Evolutionary conservation across 2,888 invertebrate species (phyloP).

Genomic region (Eremobia ochroleuca): DNA sequence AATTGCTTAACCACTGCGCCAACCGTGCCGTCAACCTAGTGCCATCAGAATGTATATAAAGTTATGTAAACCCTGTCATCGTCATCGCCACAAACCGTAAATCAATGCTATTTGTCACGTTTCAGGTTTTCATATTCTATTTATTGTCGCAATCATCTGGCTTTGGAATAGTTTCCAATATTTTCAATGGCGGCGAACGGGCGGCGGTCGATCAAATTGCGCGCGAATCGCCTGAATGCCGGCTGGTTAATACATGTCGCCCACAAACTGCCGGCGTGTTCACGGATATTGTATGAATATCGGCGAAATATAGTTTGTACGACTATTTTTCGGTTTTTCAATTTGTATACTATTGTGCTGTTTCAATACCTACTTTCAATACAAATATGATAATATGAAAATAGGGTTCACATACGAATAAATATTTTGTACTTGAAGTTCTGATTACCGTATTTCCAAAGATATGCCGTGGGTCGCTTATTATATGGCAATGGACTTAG

Average conservation of each 20-base stretch:
- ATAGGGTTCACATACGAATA: background rate
- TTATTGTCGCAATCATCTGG: slow-evolving; percentile 46
- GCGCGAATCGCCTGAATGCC: slow-evolving; percentile 50
- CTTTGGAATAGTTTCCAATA: slow-evolving; percentile 61
- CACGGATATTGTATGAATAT: slow-evolving; percentile 34
- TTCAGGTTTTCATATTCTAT: slow-evolving; percentile 45
- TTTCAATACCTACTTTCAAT: slow-evolving; percentile 30
- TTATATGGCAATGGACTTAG: background rate
- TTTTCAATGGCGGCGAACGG: slow-evolving; percentile 40
- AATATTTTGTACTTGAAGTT: background rate
- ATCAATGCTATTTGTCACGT: slow-evolving; percentile 47
- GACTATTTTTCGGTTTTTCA: slow-evolving; percentile 34
- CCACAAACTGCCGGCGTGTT: slow-evolving; percentile 50
- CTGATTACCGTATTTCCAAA: background rate
- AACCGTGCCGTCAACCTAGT: no score
- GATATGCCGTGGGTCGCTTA: background rate
- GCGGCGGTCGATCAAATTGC: slow-evolving; percentile 53
- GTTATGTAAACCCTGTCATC: slow-evolving; percentile 16
- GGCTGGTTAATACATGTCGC: slow-evolving; percentile 56
- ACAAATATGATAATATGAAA: slow-evolving; percentile 9
- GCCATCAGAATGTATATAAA: background rate
- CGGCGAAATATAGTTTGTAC: slow-evolving; percentile 27
- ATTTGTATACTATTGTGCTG: slow-evolving; percentile 33
- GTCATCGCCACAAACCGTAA: slow-evolving; percentile 31
- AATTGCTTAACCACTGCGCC: no score